phyloP scores from a whole-genome alignment of 2,888 invertebrate species.

The Nebria salina region DNA sequence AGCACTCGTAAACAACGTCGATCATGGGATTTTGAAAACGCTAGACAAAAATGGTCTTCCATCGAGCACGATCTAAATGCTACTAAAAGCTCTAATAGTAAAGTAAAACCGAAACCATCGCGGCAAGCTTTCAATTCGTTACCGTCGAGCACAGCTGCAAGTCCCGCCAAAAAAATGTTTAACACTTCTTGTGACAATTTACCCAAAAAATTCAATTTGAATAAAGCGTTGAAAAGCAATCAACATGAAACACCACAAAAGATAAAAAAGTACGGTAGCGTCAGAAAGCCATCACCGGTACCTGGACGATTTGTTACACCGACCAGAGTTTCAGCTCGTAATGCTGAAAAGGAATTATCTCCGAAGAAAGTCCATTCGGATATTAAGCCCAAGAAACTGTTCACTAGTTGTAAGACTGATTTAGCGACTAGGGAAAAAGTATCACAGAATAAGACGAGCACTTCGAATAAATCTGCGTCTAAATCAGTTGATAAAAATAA shows the following conservation, averaged over 20 bases:
- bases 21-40: constrained; percentile 65
- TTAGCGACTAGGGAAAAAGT: background rate
- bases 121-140: constrained; percentile 24
- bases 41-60: constrained; percentile 66
- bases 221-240: constrained; percentile 48
- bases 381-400: background rate
- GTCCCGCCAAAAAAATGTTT: constrained; percentile 34
- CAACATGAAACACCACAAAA: constrained; percentile 47
- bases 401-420: constrained; percentile 6
- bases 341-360: background rate
- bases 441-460: background rate
- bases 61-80: constrained; percentile 59
- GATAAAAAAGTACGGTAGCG: background rate
- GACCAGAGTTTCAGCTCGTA: background rate
- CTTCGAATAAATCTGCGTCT: background rate
- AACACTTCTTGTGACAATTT: constrained; percentile 9
- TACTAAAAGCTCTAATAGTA: constrained; percentile 28
- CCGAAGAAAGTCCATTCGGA: constrained; percentile 2
- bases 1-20: constrained; percentile 60
- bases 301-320: constrained; percentile 10
- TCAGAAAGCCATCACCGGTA: constrained; percentile 45
- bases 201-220: constrained; percentile 28
- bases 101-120: background rate
- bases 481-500: background rate
- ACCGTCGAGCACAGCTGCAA: constrained; percentile 26